Evolutionary conservation across 2,113 vertebrate species (phyloP).

Genomic region (Solea senegalensis): DNA sequence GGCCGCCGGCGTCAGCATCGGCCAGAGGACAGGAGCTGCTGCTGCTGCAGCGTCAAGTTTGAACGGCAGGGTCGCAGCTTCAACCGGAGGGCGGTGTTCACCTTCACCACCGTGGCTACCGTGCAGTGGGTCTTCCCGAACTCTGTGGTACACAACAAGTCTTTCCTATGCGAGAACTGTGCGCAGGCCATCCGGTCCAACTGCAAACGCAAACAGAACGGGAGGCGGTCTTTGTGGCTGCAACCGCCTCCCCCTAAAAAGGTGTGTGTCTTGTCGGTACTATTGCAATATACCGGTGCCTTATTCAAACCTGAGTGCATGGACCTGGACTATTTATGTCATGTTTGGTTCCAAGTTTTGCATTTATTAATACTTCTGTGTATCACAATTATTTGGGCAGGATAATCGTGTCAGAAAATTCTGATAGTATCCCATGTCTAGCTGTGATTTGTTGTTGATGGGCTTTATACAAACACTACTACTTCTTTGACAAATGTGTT

Average conservation of each 20-base stretch:
- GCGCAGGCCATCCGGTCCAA: slow-evolving; percentile 63
- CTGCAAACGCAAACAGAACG: slow-evolving; percentile 47
- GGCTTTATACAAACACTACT: no score
- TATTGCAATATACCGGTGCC: background rate
- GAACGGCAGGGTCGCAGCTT: slow-evolving; percentile 71
- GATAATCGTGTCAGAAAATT: no score
- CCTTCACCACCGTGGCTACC: slow-evolving; percentile 67
- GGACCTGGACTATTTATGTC: no score
- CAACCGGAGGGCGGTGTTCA: slow-evolving; percentile 69
- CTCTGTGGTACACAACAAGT: slow-evolving; percentile 36
- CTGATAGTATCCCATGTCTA: no score
- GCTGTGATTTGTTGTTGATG: no score
- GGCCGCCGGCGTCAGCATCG: slow-evolving; percentile 1
- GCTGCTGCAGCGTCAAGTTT: slow-evolving; percentile 57
- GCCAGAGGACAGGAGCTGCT: slow-evolving; percentile 63
- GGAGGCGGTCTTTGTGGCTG: slow-evolving; percentile 60
- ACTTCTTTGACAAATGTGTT: background rate
- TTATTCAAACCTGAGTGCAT: no score
- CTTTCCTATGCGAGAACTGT: slow-evolving; percentile 71
- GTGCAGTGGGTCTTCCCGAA: slow-evolving; percentile 68
- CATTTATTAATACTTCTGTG: no score
- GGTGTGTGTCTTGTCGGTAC: slow-evolving; percentile 24
- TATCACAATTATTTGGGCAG: no score
- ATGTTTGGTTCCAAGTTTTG: no score
- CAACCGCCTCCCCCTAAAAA: slow-evolving; percentile 38